These are phyloP conservation scores for Chrysochloris asiatica DNA, from an alignment of 2,113 vertebrate genomes.

Conservation along the genomic window DNA sequence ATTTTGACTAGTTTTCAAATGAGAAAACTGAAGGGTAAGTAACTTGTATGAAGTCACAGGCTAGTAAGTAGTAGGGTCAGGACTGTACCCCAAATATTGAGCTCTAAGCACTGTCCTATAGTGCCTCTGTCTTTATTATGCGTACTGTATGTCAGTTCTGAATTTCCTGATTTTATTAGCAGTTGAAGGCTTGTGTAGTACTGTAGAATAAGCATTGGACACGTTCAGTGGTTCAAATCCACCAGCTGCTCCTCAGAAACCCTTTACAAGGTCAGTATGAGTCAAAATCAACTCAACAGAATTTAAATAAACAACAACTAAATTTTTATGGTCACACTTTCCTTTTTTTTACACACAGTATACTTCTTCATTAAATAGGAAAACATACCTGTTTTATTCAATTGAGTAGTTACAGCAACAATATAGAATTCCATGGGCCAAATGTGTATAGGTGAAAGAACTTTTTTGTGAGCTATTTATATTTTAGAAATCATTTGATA, in stretches of 20 bases:
- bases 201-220: too few species aligned
- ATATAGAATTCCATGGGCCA: neutral
- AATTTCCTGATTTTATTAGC: neutral
- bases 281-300: too few species aligned
- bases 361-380: constrained; percentile 1
- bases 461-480: neutral
- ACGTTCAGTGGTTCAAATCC: too few species aligned
- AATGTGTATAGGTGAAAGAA: neutral
- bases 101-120: neutral
- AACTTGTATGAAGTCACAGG: neutral
- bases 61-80: neutral
- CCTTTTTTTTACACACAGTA: neutral
- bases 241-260: too few species aligned
- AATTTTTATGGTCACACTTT: neutral
- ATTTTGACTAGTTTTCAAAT: neutral
- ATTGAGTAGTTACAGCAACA: neutral
- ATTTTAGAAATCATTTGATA: neutral
- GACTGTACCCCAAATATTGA: neutral
- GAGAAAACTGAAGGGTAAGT: neutral
- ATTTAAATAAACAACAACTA: too few species aligned
- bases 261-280: too few species aligned
- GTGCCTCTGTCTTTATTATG: neutral
- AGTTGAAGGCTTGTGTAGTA: too few species aligned
- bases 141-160: neutral
- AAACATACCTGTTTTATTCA: neutral